Percentiles rank a stretch among this genome's conserved stretches.
phyloP scores from a whole-genome alignment of 2,797 vertebrate genomes.

The Mastacembelus armatus region DNA sequence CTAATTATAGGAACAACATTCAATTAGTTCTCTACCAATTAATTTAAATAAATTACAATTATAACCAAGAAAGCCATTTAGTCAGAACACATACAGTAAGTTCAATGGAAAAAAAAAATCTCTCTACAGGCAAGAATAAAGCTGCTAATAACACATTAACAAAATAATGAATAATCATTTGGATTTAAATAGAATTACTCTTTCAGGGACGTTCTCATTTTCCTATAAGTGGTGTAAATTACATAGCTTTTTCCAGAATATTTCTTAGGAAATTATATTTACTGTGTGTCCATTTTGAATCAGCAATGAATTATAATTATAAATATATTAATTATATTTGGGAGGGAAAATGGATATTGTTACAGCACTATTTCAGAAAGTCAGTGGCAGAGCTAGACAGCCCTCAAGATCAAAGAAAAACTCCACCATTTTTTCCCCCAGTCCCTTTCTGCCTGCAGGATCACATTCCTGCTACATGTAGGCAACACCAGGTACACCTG shows the following conservation, averaged over 20 bases:
- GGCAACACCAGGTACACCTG: slow-evolving; percentile 62
- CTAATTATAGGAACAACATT: not conserved
- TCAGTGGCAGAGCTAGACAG: slow-evolving; percentile 14
- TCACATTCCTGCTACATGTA: slow-evolving; percentile 64
- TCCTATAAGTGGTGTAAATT: too few species aligned
- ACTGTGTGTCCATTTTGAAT: too few species aligned
- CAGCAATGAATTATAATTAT: too few species aligned
- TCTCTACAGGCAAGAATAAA: too few species aligned
- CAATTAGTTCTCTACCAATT: not conserved
- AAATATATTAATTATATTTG: too few species aligned
- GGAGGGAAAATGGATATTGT: not conserved
- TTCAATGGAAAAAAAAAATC: too few species aligned
- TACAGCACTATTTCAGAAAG: not conserved
- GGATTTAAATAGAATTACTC: not conserved
- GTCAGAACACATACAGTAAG: too few species aligned
- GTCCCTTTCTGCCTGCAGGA: slow-evolving; percentile 48
- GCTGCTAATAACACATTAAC: not conserved
- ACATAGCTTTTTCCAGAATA: not conserved
- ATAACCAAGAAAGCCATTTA: not conserved
- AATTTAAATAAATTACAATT: not conserved
- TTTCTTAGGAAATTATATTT: not conserved
- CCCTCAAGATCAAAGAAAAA: slow-evolving; percentile 40
- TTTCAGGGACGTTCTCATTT: too few species aligned
- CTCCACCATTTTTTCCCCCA: slow-evolving; percentile 33
- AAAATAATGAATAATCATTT: not conserved